Evolutionary conservation across 2,888 invertebrate species (phyloP), one percentile per base, ranked within the genome.

Genomic region (Drosophila stalkeri): DNA sequence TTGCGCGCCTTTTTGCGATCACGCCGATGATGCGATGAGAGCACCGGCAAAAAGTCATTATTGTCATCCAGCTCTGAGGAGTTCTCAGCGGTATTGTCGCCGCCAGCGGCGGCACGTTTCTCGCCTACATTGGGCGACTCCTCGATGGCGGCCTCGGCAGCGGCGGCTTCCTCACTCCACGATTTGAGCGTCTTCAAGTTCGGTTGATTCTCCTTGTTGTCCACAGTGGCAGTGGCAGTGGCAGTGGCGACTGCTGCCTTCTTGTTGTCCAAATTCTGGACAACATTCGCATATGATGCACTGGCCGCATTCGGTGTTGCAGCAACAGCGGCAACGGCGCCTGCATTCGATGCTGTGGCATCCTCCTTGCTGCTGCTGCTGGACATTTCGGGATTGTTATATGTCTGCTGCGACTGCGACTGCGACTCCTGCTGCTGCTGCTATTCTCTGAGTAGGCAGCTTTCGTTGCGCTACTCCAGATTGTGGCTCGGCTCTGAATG

Each of bases 251-350:
- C 69, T 70, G 73, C 51, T 70, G 73, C 51, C 75, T 90, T 91
- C 71, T 90, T 91, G 51, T 52, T 79, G 23, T 91, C 91, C 62
- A 91, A 44, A 68, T 90, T 91, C 91, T 95, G 94, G 91, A 96
- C 95, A 81, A 96, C 95, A 92, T 94, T 95, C 84, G 96, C 96
- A 93, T 96, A 96, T 64, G 96, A 60, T 8, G 60, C 11, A 96
- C 90, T 95, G 94, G 88, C 78, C 66, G 16, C 81, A 44, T 20
- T 44, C 9, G 33, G 51, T 23, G 72, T 61, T 33, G 65, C 56
- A 70, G 65, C 54, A 27, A 67, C 94, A 92, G 93, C 95, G 83
- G 95, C 94, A 87, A 78, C 60, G 4, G 80, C 54, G 77, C 86
- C 82, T 57, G 64, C 72, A 65, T 46, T 54, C 49, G 81, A 54